Base-by-base conservation (phyloP, 2,797 vertebrate species). In the Rhynchonycteris naso region DNA sequence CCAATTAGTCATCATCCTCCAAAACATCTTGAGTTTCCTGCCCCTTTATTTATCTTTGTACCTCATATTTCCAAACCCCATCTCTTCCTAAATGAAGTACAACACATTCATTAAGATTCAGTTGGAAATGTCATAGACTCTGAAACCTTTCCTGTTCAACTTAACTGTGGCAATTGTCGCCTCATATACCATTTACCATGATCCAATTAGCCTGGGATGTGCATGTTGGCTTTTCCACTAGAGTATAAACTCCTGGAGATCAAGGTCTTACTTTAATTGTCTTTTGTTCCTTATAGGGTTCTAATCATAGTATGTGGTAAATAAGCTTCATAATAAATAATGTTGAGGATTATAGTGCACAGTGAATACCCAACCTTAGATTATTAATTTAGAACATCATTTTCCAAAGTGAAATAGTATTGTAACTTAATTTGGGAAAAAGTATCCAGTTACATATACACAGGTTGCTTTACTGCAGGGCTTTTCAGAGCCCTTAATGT, bases 401-500 rank as follows among this genome's bases (percentile, higher is more conserved):
- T 85, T 95, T 28, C 43, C 30, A 38, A 90, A 88, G 19, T 52
- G 22, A 28, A 80, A 63, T 22, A 74, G 3, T 63, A 58, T 69
- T 15, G 50, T 13, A 72, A 43, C 14, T 92, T 78, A 65, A n/a
- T 80, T 85, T 24, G 16, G 26, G 58, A 16, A 50, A 59, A 85
- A 80, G 19, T 12, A 38, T 72, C 11, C 33, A 5, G 30, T 86
- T 92, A 58, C 33, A 47, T 68, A 63, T 88, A 47, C 7, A 11
- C 16, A 89, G 30, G 10, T 78, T 81, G 21, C 18, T 86, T 90
- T 59, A 69, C 4, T 33, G 5, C 2, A n/a, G 61, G 35, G 13
- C 66, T 94, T 90, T 89, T 80, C 58, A 91, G 66, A 92, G 30
- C 43, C 30, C 68, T 91, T 82, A 84, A 9, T 84, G 75, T 71